Evolutionary conservation across 2,888 invertebrate species (phyloP).

Genomic region (Oscheius onirici): DNA sequence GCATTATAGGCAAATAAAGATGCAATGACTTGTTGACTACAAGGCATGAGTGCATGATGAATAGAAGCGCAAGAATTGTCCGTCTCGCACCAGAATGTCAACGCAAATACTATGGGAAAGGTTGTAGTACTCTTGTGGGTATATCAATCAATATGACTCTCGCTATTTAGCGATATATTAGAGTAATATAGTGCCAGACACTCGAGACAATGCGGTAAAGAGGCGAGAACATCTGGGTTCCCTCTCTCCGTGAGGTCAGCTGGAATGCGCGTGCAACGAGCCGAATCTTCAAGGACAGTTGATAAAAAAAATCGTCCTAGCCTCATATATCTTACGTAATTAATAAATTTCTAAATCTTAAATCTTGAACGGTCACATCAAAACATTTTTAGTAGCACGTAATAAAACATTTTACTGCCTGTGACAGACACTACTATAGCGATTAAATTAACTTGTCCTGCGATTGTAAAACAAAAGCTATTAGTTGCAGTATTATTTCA

Average conservation of each 20-base stretch:
- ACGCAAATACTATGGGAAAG: slow-evolving; percentile 19
- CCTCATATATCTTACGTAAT: neutral
- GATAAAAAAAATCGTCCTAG: neutral
- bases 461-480: no score
- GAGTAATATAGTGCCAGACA: neutral
- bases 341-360: no score
- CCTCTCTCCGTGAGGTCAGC: slow-evolving; percentile 23
- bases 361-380: no score
- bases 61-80: slow-evolving; percentile 23
- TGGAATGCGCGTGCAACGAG: slow-evolving; percentile 28
- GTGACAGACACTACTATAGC: no score
- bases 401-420: no score
- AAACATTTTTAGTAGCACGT: no score
- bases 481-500: no score
- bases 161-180: neutral
- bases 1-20: neutral
- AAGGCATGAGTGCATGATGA: slow-evolving; percentile 21
- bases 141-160: neutral
- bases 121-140: neutral
- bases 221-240: slow-evolving; percentile 27
- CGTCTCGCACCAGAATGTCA: slow-evolving; percentile 2
- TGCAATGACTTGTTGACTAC: slow-evolving; percentile 13
- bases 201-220: slow-evolving; percentile 18
- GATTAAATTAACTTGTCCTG: no score
- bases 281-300: slow-evolving; percentile 16